These are phyloP conservation scores for Odontothrips loti DNA, from an alignment of 2,888 invertebrate genomes.

Conservation along the genomic window DNA sequence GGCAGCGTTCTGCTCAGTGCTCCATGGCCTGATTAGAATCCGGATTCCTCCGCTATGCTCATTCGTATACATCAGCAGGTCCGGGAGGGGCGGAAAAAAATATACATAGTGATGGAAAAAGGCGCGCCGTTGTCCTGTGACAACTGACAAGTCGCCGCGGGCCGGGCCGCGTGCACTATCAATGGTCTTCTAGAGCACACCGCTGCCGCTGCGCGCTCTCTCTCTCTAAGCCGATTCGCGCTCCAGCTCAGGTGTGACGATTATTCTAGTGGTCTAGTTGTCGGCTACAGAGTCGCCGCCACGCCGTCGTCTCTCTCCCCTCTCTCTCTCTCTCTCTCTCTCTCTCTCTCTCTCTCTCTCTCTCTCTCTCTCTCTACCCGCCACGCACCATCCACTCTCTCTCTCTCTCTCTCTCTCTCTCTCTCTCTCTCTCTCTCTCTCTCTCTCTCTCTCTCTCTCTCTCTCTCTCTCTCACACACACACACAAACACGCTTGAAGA, in stretches of 20 bases:
- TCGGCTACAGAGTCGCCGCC: not conserved
- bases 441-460: not conserved
- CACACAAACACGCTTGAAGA: not conserved
- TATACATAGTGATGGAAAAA: not conserved
- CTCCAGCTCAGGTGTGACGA: too few species aligned
- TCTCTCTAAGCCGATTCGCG: too few species aligned
- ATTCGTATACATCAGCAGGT: not conserved
- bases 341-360: not conserved
- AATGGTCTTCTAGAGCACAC: too few species aligned
- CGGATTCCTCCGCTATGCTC: not conserved
- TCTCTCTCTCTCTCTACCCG: not conserved
- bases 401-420: constrained; percentile 9
- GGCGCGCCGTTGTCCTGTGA: too few species aligned
- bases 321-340: not conserved
- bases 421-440: not conserved
- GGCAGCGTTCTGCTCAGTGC: not conserved
- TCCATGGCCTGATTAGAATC: constrained; percentile 19
- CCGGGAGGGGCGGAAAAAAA: not conserved
- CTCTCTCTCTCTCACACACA: not conserved
- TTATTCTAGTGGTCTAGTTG: too few species aligned
- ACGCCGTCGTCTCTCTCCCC: not conserved
- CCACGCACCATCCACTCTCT: not conserved
- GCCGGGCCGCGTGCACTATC: too few species aligned
- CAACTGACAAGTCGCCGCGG: too few species aligned
- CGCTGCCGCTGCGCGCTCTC: too few species aligned